Evolutionary conservation across 2,113 vertebrate genomes (phyloP).

Genomic region (Corydoras maculifer): DNA sequence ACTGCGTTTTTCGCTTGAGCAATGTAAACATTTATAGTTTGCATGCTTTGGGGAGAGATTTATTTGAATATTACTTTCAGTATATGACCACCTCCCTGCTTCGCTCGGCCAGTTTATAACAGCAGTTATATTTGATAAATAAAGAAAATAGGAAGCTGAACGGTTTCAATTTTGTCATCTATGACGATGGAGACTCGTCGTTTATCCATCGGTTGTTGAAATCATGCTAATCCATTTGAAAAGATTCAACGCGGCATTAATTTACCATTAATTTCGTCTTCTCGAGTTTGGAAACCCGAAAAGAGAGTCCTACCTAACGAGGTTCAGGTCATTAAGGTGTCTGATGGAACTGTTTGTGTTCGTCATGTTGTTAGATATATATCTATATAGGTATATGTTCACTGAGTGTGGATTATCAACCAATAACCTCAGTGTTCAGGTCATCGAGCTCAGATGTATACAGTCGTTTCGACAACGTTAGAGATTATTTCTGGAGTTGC

Average conservation of each 20-base stretch:
- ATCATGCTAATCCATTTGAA: background rate
- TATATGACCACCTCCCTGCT: background rate
- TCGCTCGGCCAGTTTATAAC: background rate
- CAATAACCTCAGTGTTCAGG: constrained; percentile 15
- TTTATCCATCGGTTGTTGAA: constrained; percentile 5
- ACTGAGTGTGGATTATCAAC: constrained; percentile 12
- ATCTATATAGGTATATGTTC: constrained; percentile 2
- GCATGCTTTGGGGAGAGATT: background rate
- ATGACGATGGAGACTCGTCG: constrained; percentile 5
- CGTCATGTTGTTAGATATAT: background rate
- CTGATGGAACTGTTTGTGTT: no score
- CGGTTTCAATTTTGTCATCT: constrained; percentile 18
- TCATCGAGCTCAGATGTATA: constrained; percentile 1
- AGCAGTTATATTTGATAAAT: no score
- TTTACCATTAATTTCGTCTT: no score
- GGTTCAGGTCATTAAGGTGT: no score
- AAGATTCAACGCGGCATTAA: no score
- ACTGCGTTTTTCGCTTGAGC: constrained; percentile 34
- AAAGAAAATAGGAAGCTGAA: background rate
- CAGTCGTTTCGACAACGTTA: background rate
- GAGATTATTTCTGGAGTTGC: no score
- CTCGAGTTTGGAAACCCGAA: no score
- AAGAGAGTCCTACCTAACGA: no score
- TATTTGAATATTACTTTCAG: constrained; percentile 19
- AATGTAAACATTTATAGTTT: constrained; percentile 44